A percentile compares a stretch with the other conserved stretches of the same genome.
phyloP scores from a whole-genome alignment of 2,888 invertebrate genomes.

The Oasisia sp. region DNA sequence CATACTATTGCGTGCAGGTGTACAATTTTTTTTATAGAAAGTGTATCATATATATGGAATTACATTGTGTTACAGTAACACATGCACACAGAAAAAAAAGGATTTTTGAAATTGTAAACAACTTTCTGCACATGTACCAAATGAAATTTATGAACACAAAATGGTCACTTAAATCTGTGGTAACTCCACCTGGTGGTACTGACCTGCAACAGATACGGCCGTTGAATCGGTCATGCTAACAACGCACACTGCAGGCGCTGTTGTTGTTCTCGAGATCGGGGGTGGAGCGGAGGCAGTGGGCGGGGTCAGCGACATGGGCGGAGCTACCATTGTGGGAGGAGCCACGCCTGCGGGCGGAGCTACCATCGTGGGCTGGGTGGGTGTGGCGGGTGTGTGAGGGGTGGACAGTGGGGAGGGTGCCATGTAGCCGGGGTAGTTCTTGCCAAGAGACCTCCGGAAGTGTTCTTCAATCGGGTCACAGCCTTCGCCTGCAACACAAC shows the following conservation, averaged over 20 bases:
- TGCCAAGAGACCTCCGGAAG: constrained; percentile 88
- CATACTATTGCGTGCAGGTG: too few species aligned
- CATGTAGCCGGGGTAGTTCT: constrained; percentile 60
- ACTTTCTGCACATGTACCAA: too few species aligned
- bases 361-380: constrained; percentile 28
- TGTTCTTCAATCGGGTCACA: constrained; percentile 84
- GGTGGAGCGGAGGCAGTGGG: constrained; percentile 18
- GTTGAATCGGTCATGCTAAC: background rate
- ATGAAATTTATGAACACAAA: too few species aligned
- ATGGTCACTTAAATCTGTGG: too few species aligned
- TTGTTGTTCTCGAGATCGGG: background rate
- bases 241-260: background rate
- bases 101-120: too few species aligned
- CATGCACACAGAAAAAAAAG: too few species aligned
- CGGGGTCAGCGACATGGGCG: background rate
- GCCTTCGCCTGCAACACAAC: background rate
- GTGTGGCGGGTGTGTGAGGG: constrained; percentile 36
- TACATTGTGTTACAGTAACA: too few species aligned
- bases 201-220: constrained; percentile 7
- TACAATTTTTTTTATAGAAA: too few species aligned
- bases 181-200: background rate
- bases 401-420: constrained; percentile 34
- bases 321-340: constrained; percentile 25
- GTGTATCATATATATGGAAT: too few species aligned
- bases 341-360: constrained; percentile 20